Conservation (phyloP, 2,797 vertebrate species). For the Acanthurus leucopareius region DNA sequence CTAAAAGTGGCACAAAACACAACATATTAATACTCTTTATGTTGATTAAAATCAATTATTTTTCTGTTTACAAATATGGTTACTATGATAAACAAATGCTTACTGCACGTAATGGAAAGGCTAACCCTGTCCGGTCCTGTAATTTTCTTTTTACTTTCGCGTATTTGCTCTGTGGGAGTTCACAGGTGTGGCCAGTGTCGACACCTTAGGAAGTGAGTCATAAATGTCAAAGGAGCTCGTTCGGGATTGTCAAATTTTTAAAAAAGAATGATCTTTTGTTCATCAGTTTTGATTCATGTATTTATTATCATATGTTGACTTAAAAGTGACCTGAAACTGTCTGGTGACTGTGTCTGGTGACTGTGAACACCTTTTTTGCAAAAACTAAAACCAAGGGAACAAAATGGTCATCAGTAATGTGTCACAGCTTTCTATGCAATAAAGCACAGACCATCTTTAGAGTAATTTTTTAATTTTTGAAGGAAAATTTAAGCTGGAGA, state of each 20-base stretch:
- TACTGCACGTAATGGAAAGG: slow-evolving; percentile 48
- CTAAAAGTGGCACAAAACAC: background rate
- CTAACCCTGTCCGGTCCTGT: slow-evolving; percentile 34
- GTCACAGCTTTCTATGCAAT: background rate
- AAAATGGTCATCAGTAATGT: slow-evolving; percentile 2
- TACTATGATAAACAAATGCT: slow-evolving; percentile 59
- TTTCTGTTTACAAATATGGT: slow-evolving; percentile 32
- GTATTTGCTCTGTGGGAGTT: slow-evolving; percentile 69
- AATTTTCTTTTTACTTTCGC: slow-evolving; percentile 30
- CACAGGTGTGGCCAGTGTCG: slow-evolving; percentile 61
- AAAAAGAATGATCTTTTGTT: background rate
- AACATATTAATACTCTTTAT: background rate
- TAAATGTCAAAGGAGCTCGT: background rate
- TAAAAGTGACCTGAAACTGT: background rate
- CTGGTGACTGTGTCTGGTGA: too few relatives aligned
- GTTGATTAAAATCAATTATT: background rate
- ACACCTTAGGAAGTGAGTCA: slow-evolving; percentile 66
- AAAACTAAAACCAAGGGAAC: background rate
- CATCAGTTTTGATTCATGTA: background rate
- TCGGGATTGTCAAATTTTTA: slow-evolving; percentile 20
- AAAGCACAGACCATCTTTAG: background rate
- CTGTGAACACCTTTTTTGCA: background rate
- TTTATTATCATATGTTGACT: background rate
- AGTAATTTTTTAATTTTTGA: background rate
- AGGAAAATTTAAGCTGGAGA: background rate